These are phyloP conservation scores for Lepilemur septentrionalis DNA, from an alignment of 2,797 vertebrate species.

Conservation along the genomic window DNA sequence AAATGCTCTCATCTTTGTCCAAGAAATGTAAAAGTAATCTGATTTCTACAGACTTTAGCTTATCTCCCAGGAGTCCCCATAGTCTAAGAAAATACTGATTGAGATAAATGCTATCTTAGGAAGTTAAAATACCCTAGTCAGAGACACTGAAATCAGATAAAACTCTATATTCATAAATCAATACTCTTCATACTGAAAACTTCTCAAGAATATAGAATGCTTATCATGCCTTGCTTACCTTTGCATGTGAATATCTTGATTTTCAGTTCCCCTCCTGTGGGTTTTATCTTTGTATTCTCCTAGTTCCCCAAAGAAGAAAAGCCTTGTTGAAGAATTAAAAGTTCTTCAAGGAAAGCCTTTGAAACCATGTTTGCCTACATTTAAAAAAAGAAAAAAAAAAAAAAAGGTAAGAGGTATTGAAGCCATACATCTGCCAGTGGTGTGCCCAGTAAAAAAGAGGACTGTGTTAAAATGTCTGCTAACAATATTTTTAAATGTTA, in stretches of 20 bases:
- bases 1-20: neutral
- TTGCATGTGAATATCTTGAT: neutral
- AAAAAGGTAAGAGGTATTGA: neutral
- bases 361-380: neutral
- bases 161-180: neutral
- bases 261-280: neutral
- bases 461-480: neutral
- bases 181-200: neutral
- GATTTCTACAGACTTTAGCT: neutral
- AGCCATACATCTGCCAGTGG: neutral
- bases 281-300: neutral
- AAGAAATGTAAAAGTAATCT: neutral
- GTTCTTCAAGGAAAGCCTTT: neutral
- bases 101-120: neutral
- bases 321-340: neutral
- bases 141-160: neutral
- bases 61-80: neutral
- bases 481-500: neutral
- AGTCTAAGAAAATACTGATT: neutral
- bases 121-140: neutral
- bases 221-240: neutral
- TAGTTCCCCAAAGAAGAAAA: neutral
- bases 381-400: neutral
- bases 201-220: neutral
- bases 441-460: neutral